Base-by-base conservation (phyloP, 2,797 vertebrate species). In the Borostomias antarcticus region DNA sequence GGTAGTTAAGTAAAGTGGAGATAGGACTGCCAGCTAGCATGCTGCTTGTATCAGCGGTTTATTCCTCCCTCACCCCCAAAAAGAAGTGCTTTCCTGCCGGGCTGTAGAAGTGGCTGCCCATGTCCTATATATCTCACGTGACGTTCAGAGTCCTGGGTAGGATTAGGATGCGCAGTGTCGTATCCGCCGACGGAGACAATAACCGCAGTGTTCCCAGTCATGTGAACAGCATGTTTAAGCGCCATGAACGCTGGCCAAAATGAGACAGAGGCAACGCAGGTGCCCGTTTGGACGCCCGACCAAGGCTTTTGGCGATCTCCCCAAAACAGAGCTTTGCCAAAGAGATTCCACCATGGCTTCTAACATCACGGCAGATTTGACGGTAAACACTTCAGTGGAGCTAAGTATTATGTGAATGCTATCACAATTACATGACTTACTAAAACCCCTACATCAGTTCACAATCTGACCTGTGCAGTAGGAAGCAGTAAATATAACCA, bases 1-100 rank as follows among this genome's bases (percentile, higher is more conserved):
- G 79, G 83, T 75, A 53, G 82, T 92, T 89, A 91, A 85, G 76
- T 78, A 82, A 89, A 90, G 86, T 82, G 83, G 77, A 86, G 80
- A 82, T 85, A 78, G 74, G 56, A 76, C 74, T 91, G 89, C 88
- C 88, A 90, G 87, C 80, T 65, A 83, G 70, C 77, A 71, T 60
- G 79, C 81, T 80, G 82, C 77, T 83, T 79, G 82, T 88, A 82
- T 85, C 84, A 87, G 88, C 80, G 19, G 40, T 85, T 90, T 84
- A 76, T 81, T 77, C 72, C 62, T 35, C 68, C 48, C n/a, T n/a
- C n/a, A n/a, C n/a, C 52, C 63, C 51, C 26, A 45, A 59, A 65
- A 62, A 61, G 9, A 66, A 21, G 1, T 23, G 59, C 59, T 19
- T 23, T 45, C 4, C 58, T 45, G 19, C 19, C 4, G 32, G 1